phyloP scores from a whole-genome alignment of 2,888 invertebrate genomes.

The Allolobophora icterica region DNA sequence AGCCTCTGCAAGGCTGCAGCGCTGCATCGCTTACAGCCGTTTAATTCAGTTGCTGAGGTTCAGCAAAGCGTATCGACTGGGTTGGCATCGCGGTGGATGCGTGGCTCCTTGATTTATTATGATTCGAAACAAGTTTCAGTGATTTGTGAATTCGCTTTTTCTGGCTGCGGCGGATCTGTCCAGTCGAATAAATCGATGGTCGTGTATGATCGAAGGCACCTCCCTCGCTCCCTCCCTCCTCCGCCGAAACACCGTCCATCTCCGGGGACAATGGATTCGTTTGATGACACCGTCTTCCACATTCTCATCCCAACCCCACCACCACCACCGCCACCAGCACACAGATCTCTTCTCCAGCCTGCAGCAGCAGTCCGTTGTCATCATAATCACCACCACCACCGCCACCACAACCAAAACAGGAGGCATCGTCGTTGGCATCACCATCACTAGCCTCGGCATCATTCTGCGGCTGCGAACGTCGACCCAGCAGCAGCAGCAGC shows the following conservation, averaged over 20 bases:
- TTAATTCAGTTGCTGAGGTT: not conserved
- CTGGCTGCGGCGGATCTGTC: not conserved
- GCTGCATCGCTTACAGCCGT: not conserved
- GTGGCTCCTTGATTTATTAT: not conserved
- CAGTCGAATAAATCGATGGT: not conserved
- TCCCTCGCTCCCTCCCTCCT: too few relatives aligned
- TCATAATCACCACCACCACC: not conserved
- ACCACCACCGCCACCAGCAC: not conserved
- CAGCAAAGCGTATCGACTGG: not conserved
- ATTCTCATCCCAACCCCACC: not conserved
- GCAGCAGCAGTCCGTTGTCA: not conserved
- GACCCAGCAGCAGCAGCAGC: too few relatives aligned
- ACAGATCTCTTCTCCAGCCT: not conserved
- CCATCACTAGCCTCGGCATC: too few relatives aligned
- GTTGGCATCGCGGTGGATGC: not conserved
- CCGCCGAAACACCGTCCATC: not conserved
- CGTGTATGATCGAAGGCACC: not conserved
- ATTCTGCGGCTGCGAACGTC: too few relatives aligned
- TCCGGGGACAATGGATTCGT: constrained; percentile 11
- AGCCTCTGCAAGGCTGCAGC: not conserved
- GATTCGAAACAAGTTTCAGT: not conserved
- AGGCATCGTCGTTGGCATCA: too few relatives aligned
- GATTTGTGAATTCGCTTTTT: constrained; percentile 17
- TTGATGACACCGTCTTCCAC: not conserved
- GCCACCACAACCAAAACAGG: too few relatives aligned